These are phyloP conservation scores for Cyprinodon tularosa DNA, from an alignment of 2,113 vertebrate genomes.

Conservation along the genomic window DNA sequence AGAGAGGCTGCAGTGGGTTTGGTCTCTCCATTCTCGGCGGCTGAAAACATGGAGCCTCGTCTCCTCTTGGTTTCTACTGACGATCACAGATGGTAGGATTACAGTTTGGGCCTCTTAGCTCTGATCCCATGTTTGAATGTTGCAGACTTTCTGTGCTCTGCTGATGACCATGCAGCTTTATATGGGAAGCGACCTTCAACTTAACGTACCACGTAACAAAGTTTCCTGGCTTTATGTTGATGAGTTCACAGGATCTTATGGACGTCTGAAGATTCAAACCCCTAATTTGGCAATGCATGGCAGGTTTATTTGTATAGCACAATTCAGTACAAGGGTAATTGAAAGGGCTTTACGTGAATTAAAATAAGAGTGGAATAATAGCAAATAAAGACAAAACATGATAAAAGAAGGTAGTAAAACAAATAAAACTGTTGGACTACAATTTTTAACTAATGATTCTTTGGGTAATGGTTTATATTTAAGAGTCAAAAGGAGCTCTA, in stretches of 20 bases:
- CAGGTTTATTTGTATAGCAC: too few relatives aligned
- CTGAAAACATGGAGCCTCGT: not conserved
- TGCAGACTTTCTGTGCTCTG: not conserved
- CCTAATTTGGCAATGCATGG: not conserved
- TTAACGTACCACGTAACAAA: not conserved
- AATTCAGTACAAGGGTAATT: too few relatives aligned
- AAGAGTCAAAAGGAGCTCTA: too few relatives aligned
- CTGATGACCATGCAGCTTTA: not conserved
- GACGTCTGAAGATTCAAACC: not conserved
- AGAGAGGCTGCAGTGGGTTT: not conserved
- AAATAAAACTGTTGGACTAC: too few relatives aligned
- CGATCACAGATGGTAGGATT: slow-evolving; percentile 15
- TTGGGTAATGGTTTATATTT: too few relatives aligned
- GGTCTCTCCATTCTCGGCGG: not conserved
- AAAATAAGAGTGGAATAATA: too few relatives aligned
- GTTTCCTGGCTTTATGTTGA: not conserved
- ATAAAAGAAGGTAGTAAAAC: too few relatives aligned
- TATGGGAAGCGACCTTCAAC: not conserved
- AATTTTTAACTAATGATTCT: too few relatives aligned
- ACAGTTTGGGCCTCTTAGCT: not conserved
- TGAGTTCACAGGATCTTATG: not conserved
- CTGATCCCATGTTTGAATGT: not conserved
- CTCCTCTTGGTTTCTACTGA: not conserved
- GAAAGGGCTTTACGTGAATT: too few relatives aligned
- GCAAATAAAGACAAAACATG: too few relatives aligned